phyloP scores from a whole-genome alignment of 2,797 vertebrate genomes.

The Sarcoramphus papa region DNA sequence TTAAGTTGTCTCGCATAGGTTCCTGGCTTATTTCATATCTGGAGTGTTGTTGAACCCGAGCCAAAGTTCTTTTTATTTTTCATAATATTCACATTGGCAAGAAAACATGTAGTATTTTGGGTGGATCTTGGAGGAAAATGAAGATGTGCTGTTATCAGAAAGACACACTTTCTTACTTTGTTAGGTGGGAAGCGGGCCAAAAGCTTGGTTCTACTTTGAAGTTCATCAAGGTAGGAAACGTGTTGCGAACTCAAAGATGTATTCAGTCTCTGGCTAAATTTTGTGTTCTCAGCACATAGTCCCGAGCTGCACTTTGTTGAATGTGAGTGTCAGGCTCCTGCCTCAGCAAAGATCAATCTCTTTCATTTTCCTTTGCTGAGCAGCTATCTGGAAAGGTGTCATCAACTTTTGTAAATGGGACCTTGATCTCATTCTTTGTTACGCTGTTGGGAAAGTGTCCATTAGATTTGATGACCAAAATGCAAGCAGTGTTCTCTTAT shows the following conservation, averaged over 20 bases:
- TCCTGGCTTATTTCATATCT: not conserved
- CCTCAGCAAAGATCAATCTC: not conserved
- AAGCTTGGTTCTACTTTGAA: not conserved
- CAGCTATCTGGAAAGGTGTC: not conserved
- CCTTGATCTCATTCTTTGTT: constrained; percentile 8
- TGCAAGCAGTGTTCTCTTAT: not conserved
- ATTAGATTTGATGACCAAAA: not conserved
- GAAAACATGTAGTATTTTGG: not conserved
- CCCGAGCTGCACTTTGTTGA: not conserved
- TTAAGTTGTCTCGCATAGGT: not conserved
- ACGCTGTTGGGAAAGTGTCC: not conserved
- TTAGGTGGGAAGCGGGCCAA: not conserved
- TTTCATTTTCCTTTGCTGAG: not conserved
- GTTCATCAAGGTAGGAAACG: not conserved
- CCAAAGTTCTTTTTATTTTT: not conserved
- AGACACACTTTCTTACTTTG: not conserved
- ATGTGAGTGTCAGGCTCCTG: not conserved
- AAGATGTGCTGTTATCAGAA: not conserved
- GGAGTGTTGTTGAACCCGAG: not conserved
- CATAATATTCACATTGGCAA: not conserved
- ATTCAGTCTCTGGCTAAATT: not conserved
- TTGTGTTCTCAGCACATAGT: not conserved
- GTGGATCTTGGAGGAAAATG: not conserved
- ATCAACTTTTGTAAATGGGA: not conserved
- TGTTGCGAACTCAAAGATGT: not conserved